Base-by-base conservation (phyloP, 2,113 vertebrate species). In the Montifringilla adamsi region DNA sequence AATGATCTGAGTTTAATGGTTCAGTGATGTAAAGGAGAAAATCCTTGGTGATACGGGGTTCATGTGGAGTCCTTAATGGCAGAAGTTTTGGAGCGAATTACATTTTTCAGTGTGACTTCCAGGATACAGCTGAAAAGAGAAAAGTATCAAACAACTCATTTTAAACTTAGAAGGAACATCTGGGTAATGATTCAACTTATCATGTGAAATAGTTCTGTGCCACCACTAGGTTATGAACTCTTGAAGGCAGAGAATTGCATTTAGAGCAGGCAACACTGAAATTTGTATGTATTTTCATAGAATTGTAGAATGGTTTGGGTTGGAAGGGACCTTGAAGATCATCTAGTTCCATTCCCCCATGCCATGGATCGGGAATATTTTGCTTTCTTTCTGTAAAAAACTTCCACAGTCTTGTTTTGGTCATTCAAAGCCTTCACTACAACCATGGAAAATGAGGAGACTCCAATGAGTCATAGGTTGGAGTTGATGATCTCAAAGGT, bases 351-450 rank as follows among this genome's bases (percentile, higher is more conserved):
- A 15, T 35, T 41, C 7, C 4, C 8, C 17, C 8, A 30, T 2
- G 2, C 5, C 30, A 69, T 0, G 0, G 11, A 23, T 11, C 13
- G 31, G 30, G 22, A 55, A 52, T 60, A 46, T 52, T 41, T 53
- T 63, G 1, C 49, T 90, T 87, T 93, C 27, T 74, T 84, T 74
- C 24, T 60, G 21, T 30, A 78, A 75, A 91, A 91, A 72, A 72
- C 5, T 47, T 84, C 33, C 11, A 55, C 12, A 9, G 7, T 49
- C 23, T 50, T 84, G 4, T 53, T 91, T 58, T 47, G 43, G 4
- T 74, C 8, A 68, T 39, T 77, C 5, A 15, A 14, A 15, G 47
- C 2, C 52, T 87, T 80, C 21, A 20, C 31, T 63, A 35, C 11
- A 37, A 70, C 13, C 1, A 0, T 26, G 30, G n/a, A 76, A 93